Evolutionary conservation across 2,888 invertebrate species (phyloP).

Genomic region (Coenonympha arcania): DNA sequence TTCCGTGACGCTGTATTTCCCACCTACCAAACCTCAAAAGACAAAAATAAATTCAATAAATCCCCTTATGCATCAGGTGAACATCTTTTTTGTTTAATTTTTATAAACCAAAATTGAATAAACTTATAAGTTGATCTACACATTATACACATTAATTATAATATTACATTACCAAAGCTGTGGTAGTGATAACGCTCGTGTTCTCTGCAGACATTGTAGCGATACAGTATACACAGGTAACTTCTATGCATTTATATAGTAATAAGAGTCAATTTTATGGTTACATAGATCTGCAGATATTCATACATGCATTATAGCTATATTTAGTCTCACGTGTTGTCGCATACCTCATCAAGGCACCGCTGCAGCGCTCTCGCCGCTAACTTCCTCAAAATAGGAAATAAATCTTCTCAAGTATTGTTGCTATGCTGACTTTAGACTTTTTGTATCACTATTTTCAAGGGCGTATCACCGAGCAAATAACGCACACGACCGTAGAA

Average conservation of each 20-base stretch:
- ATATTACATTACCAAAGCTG: too few species aligned
- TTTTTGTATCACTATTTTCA: constrained; percentile 65
- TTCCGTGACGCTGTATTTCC: too few species aligned
- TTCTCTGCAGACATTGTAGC: too few species aligned
- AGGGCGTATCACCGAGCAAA: constrained; percentile 57
- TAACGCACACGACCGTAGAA: constrained; percentile 29
- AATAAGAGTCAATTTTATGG: constrained; percentile 12
- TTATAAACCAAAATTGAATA: too few species aligned
- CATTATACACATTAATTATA: too few species aligned
- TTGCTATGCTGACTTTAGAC: constrained; percentile 70
- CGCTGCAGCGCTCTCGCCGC: constrained; percentile 37
- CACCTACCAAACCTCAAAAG: too few species aligned
- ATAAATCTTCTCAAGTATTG: constrained; percentile 54
- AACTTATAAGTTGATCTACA: too few species aligned
- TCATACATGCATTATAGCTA: constrained; percentile 1
- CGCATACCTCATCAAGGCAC: constrained; percentile 60
- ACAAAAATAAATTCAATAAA: too few species aligned
- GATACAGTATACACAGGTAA: background rate
- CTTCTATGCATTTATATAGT: constrained; percentile 21
- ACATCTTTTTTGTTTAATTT: too few species aligned
- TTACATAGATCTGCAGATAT: constrained; percentile 13
- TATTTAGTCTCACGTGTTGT: constrained; percentile 18
- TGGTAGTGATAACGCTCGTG: too few species aligned
- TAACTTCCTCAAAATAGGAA: constrained; percentile 49
- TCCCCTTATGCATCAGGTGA: too few species aligned